Conservation (phyloP, 2,888 invertebrate species). For the Andrena fulva region DNA sequence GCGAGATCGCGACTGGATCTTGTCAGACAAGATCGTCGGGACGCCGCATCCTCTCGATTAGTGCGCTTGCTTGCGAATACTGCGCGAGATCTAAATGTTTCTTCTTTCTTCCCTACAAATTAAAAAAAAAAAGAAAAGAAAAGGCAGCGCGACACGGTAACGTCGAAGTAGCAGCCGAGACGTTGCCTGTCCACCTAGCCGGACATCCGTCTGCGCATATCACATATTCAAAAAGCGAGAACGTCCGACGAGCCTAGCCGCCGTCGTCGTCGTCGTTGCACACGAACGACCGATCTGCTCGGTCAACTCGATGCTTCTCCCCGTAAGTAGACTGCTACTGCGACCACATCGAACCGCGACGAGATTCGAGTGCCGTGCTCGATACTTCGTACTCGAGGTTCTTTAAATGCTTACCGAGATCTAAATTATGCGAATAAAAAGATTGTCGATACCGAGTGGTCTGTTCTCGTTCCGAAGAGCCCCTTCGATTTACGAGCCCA, state of each 20-base stretch:
- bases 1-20: slow-evolving; percentile 37
- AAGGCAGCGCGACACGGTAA: slow-evolving; percentile 70
- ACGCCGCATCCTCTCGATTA: slow-evolving; percentile 36
- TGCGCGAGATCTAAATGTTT: slow-evolving; percentile 57
- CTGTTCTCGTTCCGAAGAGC: slow-evolving; percentile 69
- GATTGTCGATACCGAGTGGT: slow-evolving; percentile 82
- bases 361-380: slow-evolving; percentile 55
- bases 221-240: slow-evolving; percentile 50
- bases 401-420: slow-evolving; percentile 73
- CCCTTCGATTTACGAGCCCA: slow-evolving; percentile 70
- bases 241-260: slow-evolving; percentile 31
- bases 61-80: slow-evolving; percentile 56
- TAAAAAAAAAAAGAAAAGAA: slow-evolving; percentile 61
- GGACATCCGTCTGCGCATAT: slow-evolving; percentile 54
- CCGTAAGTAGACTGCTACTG: slow-evolving; percentile 59
- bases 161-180: slow-evolving; percentile 68
- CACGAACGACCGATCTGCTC: neutral
- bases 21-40: slow-evolving; percentile 36
- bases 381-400: slow-evolving; percentile 51
- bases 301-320: neutral
- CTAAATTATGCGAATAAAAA: slow-evolving; percentile 76
- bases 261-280: slow-evolving; percentile 9
- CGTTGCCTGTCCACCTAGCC: slow-evolving; percentile 14
- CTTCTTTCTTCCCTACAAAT: slow-evolving; percentile 61
- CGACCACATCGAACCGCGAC: slow-evolving; percentile 58